These are phyloP conservation scores for Chamaetylas fuelleborni DNA, from an alignment of 2,113 vertebrate species.

Conservation along the genomic window DNA sequence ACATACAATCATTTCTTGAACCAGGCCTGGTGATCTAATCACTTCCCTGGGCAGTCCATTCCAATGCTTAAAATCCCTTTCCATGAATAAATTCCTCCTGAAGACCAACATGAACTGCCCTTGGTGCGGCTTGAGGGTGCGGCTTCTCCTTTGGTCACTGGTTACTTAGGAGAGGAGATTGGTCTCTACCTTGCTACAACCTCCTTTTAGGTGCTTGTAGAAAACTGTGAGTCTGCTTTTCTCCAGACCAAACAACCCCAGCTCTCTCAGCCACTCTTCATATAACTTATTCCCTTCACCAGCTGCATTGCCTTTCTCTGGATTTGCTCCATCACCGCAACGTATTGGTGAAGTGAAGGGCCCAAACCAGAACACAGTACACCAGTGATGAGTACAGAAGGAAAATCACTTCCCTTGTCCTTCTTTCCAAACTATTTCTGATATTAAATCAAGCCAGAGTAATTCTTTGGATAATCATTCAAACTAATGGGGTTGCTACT, in stretches of 20 bases:
- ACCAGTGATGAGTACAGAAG: background rate
- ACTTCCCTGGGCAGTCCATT: background rate
- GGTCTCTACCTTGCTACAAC: background rate
- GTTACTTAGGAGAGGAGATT: background rate
- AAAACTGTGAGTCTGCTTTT: background rate
- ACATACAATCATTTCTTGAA: background rate
- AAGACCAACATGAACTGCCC: background rate
- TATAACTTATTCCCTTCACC: background rate
- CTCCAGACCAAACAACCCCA: background rate
- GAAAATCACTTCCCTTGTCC: background rate
- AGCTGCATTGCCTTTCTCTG: background rate
- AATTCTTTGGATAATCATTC: background rate
- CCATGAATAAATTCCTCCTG: background rate
- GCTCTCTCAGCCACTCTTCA: background rate
- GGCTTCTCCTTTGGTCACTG: background rate
- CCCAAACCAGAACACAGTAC: background rate
- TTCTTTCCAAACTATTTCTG: background rate
- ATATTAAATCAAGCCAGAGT: background rate
- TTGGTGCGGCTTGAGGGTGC: background rate
- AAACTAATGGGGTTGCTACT: accelerated
- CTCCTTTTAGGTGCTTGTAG: background rate
- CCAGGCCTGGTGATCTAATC: background rate
- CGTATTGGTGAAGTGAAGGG: background rate
- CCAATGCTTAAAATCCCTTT: background rate
- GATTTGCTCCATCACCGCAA: background rate